Percentiles rank a stretch among this genome's conserved stretches.
These are phyloP conservation scores for Echinarachnius parma DNA, from an alignment of 53 echinoderm and acorn worm genomes.

Conservation along the genomic window DNA sequence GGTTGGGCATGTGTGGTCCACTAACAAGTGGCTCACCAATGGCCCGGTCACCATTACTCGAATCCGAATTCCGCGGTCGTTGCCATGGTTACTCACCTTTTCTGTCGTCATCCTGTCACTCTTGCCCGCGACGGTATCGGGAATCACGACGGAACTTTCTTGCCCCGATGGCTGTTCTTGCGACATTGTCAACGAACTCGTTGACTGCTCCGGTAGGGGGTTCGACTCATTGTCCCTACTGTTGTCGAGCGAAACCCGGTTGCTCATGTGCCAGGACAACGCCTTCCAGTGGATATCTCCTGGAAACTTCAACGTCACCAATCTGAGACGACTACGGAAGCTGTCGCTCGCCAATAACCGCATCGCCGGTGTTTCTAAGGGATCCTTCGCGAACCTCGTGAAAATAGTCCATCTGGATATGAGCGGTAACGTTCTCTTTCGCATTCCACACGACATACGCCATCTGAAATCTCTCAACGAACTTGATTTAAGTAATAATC, in stretches of 20 bases:
- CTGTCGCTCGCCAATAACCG: slow-evolving; percentile 25
- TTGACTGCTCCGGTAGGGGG: slow-evolving; percentile 20
- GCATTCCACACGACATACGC: slow-evolving; percentile 35
- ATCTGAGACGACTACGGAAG: slow-evolving; percentile 26
- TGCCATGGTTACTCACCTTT: neutral
- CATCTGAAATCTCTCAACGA: slow-evolving; percentile 24
- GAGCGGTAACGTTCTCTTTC: slow-evolving; percentile 20
- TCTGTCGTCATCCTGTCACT: neutral
- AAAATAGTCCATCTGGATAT: neutral
- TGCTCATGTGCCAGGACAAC: slow-evolving; percentile 17
- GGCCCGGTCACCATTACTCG: neutral
- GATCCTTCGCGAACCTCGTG: slow-evolving; percentile 6
- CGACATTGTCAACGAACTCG: slow-evolving; percentile 15
- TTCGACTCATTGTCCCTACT: neutral
- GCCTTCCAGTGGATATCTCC: slow-evolving; percentile 1
- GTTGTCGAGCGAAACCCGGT: slow-evolving; percentile 1
- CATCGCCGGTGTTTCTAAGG: neutral
- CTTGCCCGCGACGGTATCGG: neutral
- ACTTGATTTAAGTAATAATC: slow-evolving; percentile 10
- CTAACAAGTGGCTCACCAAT: neutral
- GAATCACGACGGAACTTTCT: slow-evolving; percentile 2
- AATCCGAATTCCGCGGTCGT: neutral
- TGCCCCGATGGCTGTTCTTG: slow-evolving; percentile 25
- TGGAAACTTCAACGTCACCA: slow-evolving; percentile 19
- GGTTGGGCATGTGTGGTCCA: too few species aligned